These are phyloP conservation scores for Mycetomoellerius zeteki DNA, from an alignment of 1,140 invertebrate species.

Conservation along the genomic window DNA sequence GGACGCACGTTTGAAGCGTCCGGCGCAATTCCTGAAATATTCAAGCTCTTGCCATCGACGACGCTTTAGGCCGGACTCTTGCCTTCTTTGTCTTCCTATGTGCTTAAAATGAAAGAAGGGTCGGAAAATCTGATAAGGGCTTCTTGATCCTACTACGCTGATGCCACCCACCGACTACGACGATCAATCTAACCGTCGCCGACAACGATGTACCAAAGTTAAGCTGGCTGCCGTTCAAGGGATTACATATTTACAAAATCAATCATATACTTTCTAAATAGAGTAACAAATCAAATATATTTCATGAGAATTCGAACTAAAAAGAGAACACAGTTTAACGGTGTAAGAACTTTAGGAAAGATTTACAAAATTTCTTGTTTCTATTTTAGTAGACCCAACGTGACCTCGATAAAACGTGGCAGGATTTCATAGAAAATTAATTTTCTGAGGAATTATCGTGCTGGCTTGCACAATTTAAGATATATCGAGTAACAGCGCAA, in stretches of 20 bases:
- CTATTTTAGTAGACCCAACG: slow-evolving; percentile 44
- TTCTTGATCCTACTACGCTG: slow-evolving; percentile 82
- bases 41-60: slow-evolving; percentile 82
- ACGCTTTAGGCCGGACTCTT: slow-evolving; percentile 13
- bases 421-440: slow-evolving; percentile 51
- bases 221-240: background rate
- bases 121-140: slow-evolving; percentile 86
- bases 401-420: background rate
- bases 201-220: background rate
- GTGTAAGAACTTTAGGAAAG: background rate
- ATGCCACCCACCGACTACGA: slow-evolving; percentile 65
- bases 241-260: slow-evolving; percentile 28
- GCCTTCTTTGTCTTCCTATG: slow-evolving; percentile 58
- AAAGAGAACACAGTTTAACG: background rate
- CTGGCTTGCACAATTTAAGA: slow-evolving; percentile 1
- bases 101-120: slow-evolving; percentile 79
- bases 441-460: slow-evolving; percentile 8
- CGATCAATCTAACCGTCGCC: slow-evolving; percentile 62
- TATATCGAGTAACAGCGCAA: background rate
- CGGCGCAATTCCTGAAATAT: slow-evolving; percentile 84
- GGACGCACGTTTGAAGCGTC: slow-evolving; percentile 75
- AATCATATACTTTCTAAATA: slow-evolving; percentile 33
- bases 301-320: slow-evolving; percentile 2
- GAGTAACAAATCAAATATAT: background rate
- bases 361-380: slow-evolving; percentile 51